These are phyloP conservation scores for Bursaphelenchus mucronatus DNA, from an alignment of 1,140 invertebrate genomes.

Conservation along the genomic window DNA sequence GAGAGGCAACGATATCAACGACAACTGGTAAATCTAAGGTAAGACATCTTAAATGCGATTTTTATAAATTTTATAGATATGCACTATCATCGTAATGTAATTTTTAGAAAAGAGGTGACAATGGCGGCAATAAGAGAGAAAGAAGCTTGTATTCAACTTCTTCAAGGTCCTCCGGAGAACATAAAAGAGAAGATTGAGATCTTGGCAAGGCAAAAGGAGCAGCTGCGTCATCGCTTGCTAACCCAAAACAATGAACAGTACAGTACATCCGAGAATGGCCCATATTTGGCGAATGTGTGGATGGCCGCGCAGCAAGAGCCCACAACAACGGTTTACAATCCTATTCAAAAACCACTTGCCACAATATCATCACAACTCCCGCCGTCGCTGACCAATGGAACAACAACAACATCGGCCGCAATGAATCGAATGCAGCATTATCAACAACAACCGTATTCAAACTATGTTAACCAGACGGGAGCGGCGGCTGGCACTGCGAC, in stretches of 20 bases:
- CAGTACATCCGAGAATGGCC: constrained; percentile 28
- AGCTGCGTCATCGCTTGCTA: constrained; percentile 37
- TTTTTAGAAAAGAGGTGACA: constrained; percentile 38
- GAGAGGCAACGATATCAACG: constrained; percentile 32
- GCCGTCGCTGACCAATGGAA: constrained; percentile 6
- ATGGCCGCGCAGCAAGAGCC: constrained; percentile 14
- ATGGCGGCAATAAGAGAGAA: constrained; percentile 46
- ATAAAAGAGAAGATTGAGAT: constrained; percentile 42
- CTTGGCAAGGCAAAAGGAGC: constrained; percentile 41
- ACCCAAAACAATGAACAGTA: constrained; percentile 29
- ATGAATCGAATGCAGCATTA: constrained; percentile 8
- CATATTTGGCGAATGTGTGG: constrained; percentile 25
- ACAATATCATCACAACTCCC: not conserved
- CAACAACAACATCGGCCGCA: constrained; percentile 22
- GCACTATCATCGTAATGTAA: not conserved
- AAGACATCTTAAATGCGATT: constrained; percentile 18
- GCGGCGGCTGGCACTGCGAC: too few species aligned
- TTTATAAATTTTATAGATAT: constrained; percentile 1
- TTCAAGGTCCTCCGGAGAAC: constrained; percentile 31
- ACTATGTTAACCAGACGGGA: constrained; percentile 3
- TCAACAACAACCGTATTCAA: constrained; percentile 17
- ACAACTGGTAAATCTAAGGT: constrained; percentile 34
- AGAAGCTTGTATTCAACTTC: constrained; percentile 33
- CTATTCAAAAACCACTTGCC: constrained; percentile 7
- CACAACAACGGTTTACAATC: constrained; percentile 12